phyloP scores from a whole-genome alignment of 2,797 vertebrate species.

The Muraenolepis orangiensis region DNA sequence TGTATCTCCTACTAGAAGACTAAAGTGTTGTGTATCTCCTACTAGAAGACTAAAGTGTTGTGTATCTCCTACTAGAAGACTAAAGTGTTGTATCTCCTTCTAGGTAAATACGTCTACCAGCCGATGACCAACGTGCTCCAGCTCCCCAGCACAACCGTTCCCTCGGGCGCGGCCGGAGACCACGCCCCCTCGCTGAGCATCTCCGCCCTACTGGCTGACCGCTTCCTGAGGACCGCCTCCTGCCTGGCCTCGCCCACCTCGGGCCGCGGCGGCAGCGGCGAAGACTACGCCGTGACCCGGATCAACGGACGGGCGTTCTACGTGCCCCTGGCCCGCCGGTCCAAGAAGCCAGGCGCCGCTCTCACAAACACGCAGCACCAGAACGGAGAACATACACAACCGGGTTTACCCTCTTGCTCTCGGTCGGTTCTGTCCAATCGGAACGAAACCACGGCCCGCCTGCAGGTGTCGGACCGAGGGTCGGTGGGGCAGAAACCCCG shows the following conservation, averaged over 20 bases:
- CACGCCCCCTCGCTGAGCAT: conserved; percentile 78
- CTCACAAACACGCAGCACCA: too few relatives aligned
- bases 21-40: too few relatives aligned
- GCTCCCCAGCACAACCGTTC: conserved; percentile 84
- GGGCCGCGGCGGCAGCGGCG: neutral
- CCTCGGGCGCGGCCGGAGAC: conserved; percentile 67
- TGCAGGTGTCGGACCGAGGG: neutral
- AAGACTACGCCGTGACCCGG: neutral
- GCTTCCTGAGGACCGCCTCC: conserved; percentile 80
- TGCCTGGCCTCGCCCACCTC: conserved; percentile 74
- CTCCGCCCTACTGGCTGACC: conserved; percentile 79
- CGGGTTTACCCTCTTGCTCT: neutral
- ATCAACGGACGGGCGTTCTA: neutral
- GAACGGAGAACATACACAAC: neutral
- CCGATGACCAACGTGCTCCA: conserved; percentile 86
- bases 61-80: too few relatives aligned
- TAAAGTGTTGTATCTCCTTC: too few relatives aligned
- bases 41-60: too few relatives aligned
- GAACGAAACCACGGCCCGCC: neutral
- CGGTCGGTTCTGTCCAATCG: neutral
- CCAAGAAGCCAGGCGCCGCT: neutral
- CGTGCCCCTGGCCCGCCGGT: neutral
- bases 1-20: too few relatives aligned
- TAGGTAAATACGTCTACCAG: conserved; percentile 89
- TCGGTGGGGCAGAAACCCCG: neutral